Percentiles rank a stretch among this genome's conserved stretches.
Evolutionary conservation across 2,113 vertebrate genomes (phyloP).

Genomic region (Lophochroa leadbeateri): DNA sequence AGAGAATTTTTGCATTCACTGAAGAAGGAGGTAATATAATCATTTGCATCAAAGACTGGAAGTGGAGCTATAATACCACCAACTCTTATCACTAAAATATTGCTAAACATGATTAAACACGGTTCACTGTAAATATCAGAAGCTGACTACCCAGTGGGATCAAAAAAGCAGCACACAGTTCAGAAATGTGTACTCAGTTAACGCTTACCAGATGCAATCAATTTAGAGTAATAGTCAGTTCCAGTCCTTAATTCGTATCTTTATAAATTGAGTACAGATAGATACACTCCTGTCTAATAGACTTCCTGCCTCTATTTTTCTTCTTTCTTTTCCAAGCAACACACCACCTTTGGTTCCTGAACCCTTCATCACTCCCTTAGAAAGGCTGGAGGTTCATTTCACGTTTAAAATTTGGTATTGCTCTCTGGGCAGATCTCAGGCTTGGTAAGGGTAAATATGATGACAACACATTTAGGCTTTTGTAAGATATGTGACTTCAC

Average conservation of each 20-base stretch:
- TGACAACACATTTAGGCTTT: not conserved
- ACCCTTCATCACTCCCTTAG: not conserved
- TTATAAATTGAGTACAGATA: constrained; percentile 19
- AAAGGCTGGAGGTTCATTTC: not conserved
- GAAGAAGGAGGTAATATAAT: constrained; percentile 57
- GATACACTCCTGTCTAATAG: constrained; percentile 4
- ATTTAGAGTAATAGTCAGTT: constrained; percentile 33
- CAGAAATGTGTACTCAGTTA: constrained; percentile 44
- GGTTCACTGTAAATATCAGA: constrained; percentile 62
- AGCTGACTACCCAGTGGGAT: constrained; percentile 49
- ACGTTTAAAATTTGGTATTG: not conserved
- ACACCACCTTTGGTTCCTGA: not conserved
- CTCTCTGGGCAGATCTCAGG: not conserved
- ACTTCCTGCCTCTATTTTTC: not conserved
- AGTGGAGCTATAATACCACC: constrained; percentile 38
- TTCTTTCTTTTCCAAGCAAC: not conserved
- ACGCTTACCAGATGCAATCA: constrained; percentile 56
- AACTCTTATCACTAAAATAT: constrained; percentile 58
- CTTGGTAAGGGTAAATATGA: not conserved
- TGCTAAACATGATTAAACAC: constrained; percentile 58
- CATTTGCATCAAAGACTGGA: constrained; percentile 54
- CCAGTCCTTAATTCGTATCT: constrained; percentile 16
- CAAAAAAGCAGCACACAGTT: constrained; percentile 35
- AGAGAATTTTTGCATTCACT: constrained; percentile 41
- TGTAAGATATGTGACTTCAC: not conserved